Percentiles rank a stretch among this genome's conserved stretches.
These are phyloP conservation scores for Harmothoe impar DNA, from an alignment of 2,888 invertebrate genomes.

Conservation along the genomic window DNA sequence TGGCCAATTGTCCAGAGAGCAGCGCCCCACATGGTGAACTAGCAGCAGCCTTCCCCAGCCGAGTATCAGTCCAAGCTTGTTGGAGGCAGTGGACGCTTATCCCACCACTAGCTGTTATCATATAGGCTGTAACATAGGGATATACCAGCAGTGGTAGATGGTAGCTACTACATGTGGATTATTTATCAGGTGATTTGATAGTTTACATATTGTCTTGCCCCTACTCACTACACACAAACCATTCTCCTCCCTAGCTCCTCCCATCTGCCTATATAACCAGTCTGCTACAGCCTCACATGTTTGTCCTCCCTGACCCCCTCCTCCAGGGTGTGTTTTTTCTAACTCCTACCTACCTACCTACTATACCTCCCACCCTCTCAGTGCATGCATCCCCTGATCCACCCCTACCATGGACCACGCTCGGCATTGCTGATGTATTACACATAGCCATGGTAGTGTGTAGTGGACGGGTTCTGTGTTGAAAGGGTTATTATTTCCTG, in stretches of 20 bases:
- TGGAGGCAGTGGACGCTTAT: too few relatives aligned
- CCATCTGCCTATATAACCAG: not conserved
- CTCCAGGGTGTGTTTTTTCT: not conserved
- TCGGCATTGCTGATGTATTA: too few relatives aligned
- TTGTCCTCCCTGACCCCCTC: not conserved
- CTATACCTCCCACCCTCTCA: not conserved
- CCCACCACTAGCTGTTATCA: too few relatives aligned
- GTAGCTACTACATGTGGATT: not conserved
- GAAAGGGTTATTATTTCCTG: too few relatives aligned
- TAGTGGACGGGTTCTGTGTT: not conserved
- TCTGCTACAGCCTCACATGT: constrained; percentile 2
- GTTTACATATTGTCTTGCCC: not conserved
- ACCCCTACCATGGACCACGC: too few relatives aligned
- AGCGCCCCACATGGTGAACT: not conserved
- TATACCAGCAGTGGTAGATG: too few relatives aligned
- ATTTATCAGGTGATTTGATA: constrained; percentile 24
- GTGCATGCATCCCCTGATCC: too few relatives aligned
- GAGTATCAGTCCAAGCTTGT: too few relatives aligned
- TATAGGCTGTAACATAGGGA: too few relatives aligned
- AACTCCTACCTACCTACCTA: not conserved
- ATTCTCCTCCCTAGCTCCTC: not conserved
- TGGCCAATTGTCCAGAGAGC: not conserved
- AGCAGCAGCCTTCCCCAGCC: not conserved
- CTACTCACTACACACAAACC: not conserved
- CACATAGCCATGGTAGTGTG: too few relatives aligned